Conservation (phyloP, 2,797 vertebrate genomes). For the Melanotaenia maccullochi region DNA sequence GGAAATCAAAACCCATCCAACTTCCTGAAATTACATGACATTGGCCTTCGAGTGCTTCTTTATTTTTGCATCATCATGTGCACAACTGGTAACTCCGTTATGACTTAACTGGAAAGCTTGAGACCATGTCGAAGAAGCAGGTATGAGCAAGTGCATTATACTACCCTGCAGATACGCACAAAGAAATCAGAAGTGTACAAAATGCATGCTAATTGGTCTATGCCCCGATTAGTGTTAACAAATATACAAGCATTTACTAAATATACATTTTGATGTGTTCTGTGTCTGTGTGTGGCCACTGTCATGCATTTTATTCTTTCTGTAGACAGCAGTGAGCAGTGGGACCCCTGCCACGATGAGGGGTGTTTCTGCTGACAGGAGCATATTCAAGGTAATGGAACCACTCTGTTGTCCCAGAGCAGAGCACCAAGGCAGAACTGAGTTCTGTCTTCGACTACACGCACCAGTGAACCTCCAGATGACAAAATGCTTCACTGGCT, state of each 20-base stretch:
- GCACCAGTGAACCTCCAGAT: slow-evolving; percentile 75
- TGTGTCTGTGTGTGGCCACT: not conserved
- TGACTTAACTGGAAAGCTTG: not conserved
- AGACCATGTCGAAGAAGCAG: not conserved
- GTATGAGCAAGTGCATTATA: too few relatives aligned
- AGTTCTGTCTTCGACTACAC: slow-evolving; percentile 75
- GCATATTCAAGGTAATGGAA: slow-evolving; percentile 81
- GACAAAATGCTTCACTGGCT: slow-evolving; percentile 76
- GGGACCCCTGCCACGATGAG: slow-evolving; percentile 49
- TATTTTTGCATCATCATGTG: not conserved
- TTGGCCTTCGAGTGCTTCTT: not conserved
- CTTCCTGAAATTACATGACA: not conserved
- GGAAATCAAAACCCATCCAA: not conserved
- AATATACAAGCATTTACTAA: too few relatives aligned
- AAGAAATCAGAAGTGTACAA: too few relatives aligned
- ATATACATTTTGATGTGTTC: not conserved
- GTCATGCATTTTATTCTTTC: slow-evolving; percentile 12
- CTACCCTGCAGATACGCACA: too few relatives aligned
- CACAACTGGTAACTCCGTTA: not conserved
- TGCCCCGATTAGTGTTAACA: too few relatives aligned
- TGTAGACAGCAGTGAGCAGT: slow-evolving; percentile 35
- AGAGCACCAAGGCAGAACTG: slow-evolving; percentile 78
- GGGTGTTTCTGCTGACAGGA: slow-evolving; percentile 79
- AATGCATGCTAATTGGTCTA: too few relatives aligned
- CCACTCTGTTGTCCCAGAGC: slow-evolving; percentile 69